Evolutionary conservation across 2,888 invertebrate species (phyloP).

Genomic region (Cerceris ruficornis): DNA sequence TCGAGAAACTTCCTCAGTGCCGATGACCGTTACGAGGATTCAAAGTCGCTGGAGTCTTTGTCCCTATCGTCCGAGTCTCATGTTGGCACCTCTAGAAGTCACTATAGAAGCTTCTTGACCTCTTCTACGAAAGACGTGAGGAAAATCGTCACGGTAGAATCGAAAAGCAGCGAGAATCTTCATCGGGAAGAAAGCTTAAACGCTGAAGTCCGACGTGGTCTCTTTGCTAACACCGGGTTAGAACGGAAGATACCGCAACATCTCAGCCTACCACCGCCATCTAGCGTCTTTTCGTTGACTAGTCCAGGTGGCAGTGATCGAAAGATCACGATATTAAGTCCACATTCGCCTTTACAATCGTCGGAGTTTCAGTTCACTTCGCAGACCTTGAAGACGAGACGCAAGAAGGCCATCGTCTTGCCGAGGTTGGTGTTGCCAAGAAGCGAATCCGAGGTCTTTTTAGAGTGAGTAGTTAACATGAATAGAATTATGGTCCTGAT

Average conservation of each 20-base stretch:
- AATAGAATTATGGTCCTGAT: slow-evolving; percentile 31
- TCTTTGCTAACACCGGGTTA: slow-evolving; percentile 85
- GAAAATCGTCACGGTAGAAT: slow-evolving; percentile 82
- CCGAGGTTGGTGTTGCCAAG: slow-evolving; percentile 89
- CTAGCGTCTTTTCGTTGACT: slow-evolving; percentile 83
- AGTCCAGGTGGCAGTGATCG: slow-evolving; percentile 84
- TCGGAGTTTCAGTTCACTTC: slow-evolving; percentile 85
- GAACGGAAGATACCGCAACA: slow-evolving; percentile 86
- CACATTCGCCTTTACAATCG: slow-evolving; percentile 89
- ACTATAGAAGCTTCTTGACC: slow-evolving; percentile 86
- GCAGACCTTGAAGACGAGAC: slow-evolving; percentile 84
- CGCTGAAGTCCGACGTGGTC: slow-evolving; percentile 86
- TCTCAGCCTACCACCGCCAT: slow-evolving; percentile 87
- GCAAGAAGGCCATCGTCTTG: slow-evolving; percentile 89
- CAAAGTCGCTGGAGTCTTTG: slow-evolving; percentile 76
- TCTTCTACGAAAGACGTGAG: slow-evolving; percentile 87
- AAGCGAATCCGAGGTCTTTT: slow-evolving; percentile 88
- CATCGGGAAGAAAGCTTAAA: slow-evolving; percentile 83
- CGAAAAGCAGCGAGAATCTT: slow-evolving; percentile 85
- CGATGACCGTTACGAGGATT: slow-evolving; percentile 78
- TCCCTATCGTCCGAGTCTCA: slow-evolving; percentile 84
- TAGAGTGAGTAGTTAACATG: slow-evolving; percentile 83
- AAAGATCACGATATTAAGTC: slow-evolving; percentile 90
- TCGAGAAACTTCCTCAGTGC: slow-evolving; percentile 82
- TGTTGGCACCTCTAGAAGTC: slow-evolving; percentile 81